A percentile compares a stretch with the other conserved stretches of the same genome.
Evolutionary conservation across 2,113 vertebrate species (phyloP).

Genomic region (Thamnophis sirtalis): DNA sequence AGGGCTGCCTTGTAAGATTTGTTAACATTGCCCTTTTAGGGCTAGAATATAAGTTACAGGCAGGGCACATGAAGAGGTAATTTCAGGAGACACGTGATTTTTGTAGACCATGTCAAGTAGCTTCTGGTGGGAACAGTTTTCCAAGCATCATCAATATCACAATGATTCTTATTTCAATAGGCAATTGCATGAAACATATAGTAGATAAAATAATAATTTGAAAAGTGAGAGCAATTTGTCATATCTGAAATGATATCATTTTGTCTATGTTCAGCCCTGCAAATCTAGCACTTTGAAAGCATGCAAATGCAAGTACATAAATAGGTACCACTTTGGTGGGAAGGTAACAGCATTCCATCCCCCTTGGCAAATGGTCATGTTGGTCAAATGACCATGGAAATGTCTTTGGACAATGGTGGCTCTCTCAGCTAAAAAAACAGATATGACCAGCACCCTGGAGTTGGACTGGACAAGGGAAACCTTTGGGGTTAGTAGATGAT

Average conservation of each 20-base stretch:
- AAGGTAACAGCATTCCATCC: too few species aligned
- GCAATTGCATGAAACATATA: constrained; percentile 10
- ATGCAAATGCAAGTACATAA: neutral
- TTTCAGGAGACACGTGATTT: constrained; percentile 10
- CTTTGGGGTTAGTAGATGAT: neutral
- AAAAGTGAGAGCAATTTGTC: neutral
- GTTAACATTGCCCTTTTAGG: constrained; percentile 39
- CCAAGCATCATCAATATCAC: constrained; percentile 29
- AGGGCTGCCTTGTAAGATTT: constrained; percentile 32
- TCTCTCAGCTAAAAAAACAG: too few species aligned
- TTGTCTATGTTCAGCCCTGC: neutral
- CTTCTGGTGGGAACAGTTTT: neutral
- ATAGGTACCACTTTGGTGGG: too few species aligned
- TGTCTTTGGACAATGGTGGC: too few species aligned
- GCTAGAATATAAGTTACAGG: neutral
- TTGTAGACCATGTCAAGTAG: constrained; percentile 16
- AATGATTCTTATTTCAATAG: neutral
- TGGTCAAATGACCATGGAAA: too few species aligned
- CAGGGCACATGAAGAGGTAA: constrained; percentile 7
- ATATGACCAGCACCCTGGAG: too few species aligned
- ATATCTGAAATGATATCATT: neutral
- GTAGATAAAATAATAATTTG: neutral
- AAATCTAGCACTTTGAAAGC: neutral
- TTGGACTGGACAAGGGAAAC: too few species aligned
- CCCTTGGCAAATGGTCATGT: too few species aligned